These are phyloP conservation scores for Drosophila fuyamai DNA, from an alignment of 1,140 invertebrate genomes.

Conservation along the genomic window DNA sequence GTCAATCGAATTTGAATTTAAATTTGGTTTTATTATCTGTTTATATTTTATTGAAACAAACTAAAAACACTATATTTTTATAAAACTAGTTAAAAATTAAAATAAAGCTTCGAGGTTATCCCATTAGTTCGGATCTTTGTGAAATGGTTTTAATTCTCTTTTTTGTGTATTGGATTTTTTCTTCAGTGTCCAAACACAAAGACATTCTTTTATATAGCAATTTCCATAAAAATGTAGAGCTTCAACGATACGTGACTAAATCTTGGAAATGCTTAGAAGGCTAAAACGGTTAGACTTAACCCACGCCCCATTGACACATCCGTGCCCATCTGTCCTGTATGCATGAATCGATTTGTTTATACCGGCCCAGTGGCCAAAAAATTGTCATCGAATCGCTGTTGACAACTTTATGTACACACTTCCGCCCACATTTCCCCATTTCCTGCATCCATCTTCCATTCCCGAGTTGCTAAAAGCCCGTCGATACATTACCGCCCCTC, in stretches of 20 bases:
- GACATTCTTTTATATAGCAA: constrained; percentile 48
- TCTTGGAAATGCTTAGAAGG: constrained; percentile 26
- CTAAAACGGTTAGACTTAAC: constrained; percentile 11
- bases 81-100: no score
- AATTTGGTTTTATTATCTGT: no score
- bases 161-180: not conserved
- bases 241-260: constrained; percentile 67
- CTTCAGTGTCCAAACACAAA: constrained; percentile 17
- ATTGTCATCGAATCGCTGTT: constrained; percentile 48
- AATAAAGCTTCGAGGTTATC: no score
- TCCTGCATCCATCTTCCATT: constrained; percentile 1
- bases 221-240: constrained; percentile 69
- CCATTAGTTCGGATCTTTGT: no score
- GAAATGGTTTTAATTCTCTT: no score
- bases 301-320: constrained; percentile 10
- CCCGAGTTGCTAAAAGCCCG: constrained; percentile 49
- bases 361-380: constrained; percentile 27
- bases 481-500: constrained; percentile 53
- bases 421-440: constrained; percentile 1
- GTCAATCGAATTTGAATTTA: no score
- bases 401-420: constrained; percentile 52
- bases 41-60: no score
- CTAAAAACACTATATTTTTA: no score
- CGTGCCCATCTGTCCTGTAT: constrained; percentile 33
- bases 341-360: constrained; percentile 70